phyloP scores from a whole-genome alignment of 2,113 vertebrate genomes.

The Dascyllus trimaculatus region DNA sequence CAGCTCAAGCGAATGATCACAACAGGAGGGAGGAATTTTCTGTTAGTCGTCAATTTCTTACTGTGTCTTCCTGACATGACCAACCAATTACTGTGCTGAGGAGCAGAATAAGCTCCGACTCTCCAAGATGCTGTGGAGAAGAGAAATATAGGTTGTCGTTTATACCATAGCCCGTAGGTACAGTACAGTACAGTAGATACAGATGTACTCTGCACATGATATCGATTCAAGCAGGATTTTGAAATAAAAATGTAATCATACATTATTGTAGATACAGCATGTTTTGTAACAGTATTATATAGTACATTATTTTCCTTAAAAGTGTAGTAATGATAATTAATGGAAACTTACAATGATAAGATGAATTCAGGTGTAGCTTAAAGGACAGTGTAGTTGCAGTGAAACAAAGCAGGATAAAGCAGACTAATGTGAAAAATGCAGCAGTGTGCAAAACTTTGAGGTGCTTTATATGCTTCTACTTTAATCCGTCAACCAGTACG shows the following conservation, averaged over 20 bases:
- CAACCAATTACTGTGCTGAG: conserved; percentile 73
- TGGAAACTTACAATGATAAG: no score
- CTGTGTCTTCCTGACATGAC: conserved; percentile 68
- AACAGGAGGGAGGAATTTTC: conserved; percentile 72
- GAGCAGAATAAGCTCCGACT: conserved; percentile 52
- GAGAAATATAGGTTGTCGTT: conserved; percentile 29
- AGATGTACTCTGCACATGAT: conserved; percentile 31
- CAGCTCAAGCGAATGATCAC: conserved; percentile 70
- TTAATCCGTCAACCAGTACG: neutral
- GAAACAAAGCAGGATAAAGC: neutral
- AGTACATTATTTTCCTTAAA: neutral
- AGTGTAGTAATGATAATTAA: no score
- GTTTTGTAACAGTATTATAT: neutral
- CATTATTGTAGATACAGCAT: neutral
- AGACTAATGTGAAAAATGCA: neutral
- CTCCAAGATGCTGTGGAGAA: conserved; percentile 18
- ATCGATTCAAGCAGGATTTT: conserved; percentile 6
- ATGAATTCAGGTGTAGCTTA: no score
- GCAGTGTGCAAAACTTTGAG: no score
- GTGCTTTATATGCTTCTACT: neutral
- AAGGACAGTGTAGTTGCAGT: no score
- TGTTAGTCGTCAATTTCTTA: conserved; percentile 71
- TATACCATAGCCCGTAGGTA: conserved; percentile 27
- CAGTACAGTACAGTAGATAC: conserved; percentile 33
- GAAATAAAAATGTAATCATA: neutral